Conservation (phyloP, 2,113 vertebrate genomes). For the Egretta garzetta region DNA sequence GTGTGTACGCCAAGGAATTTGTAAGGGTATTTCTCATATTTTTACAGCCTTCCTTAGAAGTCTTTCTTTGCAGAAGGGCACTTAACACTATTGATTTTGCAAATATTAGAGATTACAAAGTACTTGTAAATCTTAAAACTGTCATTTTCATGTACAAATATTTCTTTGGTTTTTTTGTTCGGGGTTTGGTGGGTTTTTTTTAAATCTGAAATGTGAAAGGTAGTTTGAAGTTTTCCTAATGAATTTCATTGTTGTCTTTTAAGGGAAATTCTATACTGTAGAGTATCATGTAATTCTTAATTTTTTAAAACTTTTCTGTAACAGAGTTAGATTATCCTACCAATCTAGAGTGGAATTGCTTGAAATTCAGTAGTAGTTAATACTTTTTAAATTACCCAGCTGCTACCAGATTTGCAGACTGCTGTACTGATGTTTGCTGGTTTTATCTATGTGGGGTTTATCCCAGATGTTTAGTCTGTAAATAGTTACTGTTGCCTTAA, state of each 20-base stretch:
- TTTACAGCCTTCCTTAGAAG: not conserved
- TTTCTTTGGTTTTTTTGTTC: not conserved
- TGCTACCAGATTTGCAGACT: not conserved
- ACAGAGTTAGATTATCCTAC: not conserved
- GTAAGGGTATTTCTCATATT: not conserved
- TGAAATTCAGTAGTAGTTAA: not conserved
- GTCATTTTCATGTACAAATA: not conserved
- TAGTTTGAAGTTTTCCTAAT: not conserved
- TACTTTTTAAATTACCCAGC: not conserved
- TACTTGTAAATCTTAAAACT: not conserved
- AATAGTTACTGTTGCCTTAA: not conserved
- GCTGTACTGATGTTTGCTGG: not conserved
- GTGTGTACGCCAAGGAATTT: not conserved
- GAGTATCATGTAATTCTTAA: not conserved
- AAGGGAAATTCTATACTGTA: not conserved
- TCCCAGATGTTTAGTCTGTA: not conserved
- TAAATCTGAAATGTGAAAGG: not conserved
- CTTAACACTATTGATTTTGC: not conserved
- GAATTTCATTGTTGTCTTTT: not conserved
- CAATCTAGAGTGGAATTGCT: not conserved
- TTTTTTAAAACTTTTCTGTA: not conserved
- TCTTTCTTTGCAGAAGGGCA: not conserved
- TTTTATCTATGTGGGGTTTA: not conserved
- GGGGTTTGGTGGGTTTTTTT: not conserved
- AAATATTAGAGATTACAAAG: not conserved